Percentiles rank a stretch among this genome's conserved stretches.
phyloP scores from a whole-genome alignment of 2,888 invertebrate species.

The Drosophila aldrichi region DNA sequence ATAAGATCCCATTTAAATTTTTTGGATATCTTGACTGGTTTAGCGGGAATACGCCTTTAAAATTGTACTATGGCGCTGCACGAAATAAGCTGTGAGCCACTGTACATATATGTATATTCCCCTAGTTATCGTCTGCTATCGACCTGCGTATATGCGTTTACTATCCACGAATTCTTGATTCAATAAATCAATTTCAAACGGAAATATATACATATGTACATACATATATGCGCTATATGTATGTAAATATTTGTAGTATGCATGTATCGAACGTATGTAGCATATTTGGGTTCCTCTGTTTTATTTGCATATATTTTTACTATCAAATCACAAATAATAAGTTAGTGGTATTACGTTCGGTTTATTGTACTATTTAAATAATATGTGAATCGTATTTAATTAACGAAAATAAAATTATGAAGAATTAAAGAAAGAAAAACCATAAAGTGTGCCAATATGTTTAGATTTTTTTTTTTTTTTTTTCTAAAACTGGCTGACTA shows the following conservation, averaged over 20 bases:
- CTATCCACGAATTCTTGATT: constrained; percentile 6
- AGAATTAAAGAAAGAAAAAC: constrained; percentile 33
- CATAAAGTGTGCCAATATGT: constrained; percentile 80
- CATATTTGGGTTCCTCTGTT: constrained; percentile 58
- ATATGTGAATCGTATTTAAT: constrained; percentile 16
- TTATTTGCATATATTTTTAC: constrained; percentile 45
- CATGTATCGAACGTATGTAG: constrained; percentile 50
- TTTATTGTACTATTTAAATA: constrained; percentile 29
- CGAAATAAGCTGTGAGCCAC: too few species aligned
- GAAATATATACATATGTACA: background rate
- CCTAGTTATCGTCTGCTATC: background rate
- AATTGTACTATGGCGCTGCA: too few species aligned
- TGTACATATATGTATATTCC: background rate
- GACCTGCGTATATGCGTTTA: constrained; percentile 1
- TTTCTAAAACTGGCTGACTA: constrained; percentile 43
- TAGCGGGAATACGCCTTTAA: too few species aligned
- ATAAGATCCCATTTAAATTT: too few species aligned
- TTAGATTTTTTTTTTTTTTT: constrained; percentile 51
- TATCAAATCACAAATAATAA: constrained; percentile 12
- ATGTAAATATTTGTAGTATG: too few species aligned
- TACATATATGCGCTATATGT: background rate
- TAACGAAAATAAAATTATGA: background rate
- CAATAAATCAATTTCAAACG: too few species aligned
- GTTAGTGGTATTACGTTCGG: constrained; percentile 25
- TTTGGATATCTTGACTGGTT: too few species aligned